Conservation (phyloP, 2,113 vertebrate genomes). For the Marmota monax region DNA sequence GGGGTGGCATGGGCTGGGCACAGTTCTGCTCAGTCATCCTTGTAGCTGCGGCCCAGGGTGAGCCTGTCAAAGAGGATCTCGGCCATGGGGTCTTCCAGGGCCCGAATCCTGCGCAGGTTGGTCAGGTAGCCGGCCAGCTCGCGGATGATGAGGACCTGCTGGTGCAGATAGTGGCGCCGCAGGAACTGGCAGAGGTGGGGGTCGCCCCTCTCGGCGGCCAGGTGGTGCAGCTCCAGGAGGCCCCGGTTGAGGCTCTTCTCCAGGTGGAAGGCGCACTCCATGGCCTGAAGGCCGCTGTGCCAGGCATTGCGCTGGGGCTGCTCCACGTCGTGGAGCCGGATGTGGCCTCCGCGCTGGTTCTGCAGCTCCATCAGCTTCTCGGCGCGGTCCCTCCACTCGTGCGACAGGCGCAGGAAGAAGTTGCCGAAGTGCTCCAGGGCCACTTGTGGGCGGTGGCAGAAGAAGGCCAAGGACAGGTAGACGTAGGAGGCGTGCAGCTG, state of each 20-base stretch:
- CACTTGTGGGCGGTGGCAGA: accelerated
- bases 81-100: accelerated
- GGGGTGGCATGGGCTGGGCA: neutral
- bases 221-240: neutral
- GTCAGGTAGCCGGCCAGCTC: neutral
- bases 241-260: neutral
- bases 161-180: accelerated
- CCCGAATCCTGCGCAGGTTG: neutral
- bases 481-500: neutral
- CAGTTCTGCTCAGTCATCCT: neutral
- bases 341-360: neutral
- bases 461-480: neutral
- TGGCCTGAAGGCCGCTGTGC: neutral
- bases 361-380: neutral
- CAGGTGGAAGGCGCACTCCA: neutral
- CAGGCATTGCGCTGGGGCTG: accelerated
- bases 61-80: neutral
- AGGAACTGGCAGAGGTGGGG: neutral
- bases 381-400: accelerated
- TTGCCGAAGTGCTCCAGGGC: neutral
- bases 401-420: neutral
- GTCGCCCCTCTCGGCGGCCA: accelerated
- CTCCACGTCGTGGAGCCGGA: accelerated
- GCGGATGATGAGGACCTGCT: neutral
- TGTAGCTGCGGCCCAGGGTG: neutral